These are phyloP conservation scores for Gorsachius goisagi DNA, from an alignment of 2,113 vertebrate genomes.

Conservation along the genomic window DNA sequence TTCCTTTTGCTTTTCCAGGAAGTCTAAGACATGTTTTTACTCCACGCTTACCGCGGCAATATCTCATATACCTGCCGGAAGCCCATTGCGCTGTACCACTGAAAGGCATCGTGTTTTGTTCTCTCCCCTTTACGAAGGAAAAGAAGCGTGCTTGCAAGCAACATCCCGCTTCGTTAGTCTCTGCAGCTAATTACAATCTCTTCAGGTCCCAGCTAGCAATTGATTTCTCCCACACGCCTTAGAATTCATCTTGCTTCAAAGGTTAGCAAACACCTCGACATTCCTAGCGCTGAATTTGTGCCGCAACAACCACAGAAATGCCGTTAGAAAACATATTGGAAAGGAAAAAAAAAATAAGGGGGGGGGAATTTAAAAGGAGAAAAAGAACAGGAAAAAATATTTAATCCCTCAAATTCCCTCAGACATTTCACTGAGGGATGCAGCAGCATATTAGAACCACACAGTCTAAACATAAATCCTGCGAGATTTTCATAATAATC, in stretches of 20 bases:
- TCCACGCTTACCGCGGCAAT: rapidly evolving
- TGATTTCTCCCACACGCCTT: background rate
- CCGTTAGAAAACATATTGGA: background rate
- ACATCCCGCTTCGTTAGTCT: background rate
- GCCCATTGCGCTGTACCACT: rapidly evolving
- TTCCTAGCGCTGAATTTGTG: background rate
- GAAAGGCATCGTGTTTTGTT: background rate
- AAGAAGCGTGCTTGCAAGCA: background rate
- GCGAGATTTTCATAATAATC: background rate
- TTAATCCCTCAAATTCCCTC: background rate
- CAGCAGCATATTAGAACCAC: background rate
- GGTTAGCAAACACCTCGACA: background rate
- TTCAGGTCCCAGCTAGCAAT: background rate
- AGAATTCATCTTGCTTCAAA: background rate
- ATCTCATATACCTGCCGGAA: background rate
- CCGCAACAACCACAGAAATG: background rate
- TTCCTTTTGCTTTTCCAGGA: background rate
- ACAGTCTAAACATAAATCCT: background rate
- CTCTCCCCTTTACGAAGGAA: background rate
- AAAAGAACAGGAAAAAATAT: background rate
- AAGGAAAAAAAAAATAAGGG: background rate
- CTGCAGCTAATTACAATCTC: background rate
- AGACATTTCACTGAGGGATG: background rate
- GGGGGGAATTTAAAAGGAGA: background rate
- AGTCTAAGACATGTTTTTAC: background rate